Conservation (phyloP, 1,140 invertebrate genomes). For the Drosophila auraria region DNA sequence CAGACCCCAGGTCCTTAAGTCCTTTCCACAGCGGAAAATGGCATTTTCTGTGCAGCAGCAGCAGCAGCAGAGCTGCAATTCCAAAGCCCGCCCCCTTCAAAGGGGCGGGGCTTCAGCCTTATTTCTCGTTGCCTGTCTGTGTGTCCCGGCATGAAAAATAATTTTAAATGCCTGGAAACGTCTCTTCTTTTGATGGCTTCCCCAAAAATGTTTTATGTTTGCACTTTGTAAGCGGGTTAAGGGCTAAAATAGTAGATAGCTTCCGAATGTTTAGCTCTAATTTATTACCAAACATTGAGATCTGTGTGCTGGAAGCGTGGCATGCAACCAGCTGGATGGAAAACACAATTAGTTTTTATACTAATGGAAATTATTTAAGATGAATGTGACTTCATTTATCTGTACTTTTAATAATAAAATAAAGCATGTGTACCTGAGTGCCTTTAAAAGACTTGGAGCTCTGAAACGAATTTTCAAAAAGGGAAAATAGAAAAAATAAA, state of each 20-base stretch:
- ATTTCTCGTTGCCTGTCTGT: slow-evolving; percentile 25
- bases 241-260: slow-evolving; percentile 22
- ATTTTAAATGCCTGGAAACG: slow-evolving; percentile 47
- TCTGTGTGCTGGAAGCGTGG: slow-evolving; percentile 8
- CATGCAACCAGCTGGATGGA: neutral
- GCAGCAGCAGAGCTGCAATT: slow-evolving; percentile 39
- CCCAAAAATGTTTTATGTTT: slow-evolving; percentile 55
- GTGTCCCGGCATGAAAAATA: slow-evolving; percentile 21
- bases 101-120: slow-evolving; percentile 9
- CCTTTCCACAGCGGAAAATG: slow-evolving; percentile 23
- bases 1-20: slow-evolving; percentile 35
- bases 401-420: too few relatives aligned
- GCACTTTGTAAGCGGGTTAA: slow-evolving; percentile 35
- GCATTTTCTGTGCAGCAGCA: slow-evolving; percentile 21
- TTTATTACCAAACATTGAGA: slow-evolving; percentile 19
- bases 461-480: too few relatives aligned
- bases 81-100: slow-evolving; percentile 1
- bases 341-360: slow-evolving; percentile 20
- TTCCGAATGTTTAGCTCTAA: slow-evolving; percentile 39
- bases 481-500: too few relatives aligned
- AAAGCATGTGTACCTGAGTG: too few relatives aligned
- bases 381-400: neutral
- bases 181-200: slow-evolving; percentile 40
- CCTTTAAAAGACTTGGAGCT: too few relatives aligned
- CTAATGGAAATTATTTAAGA: slow-evolving; percentile 1